phyloP scores from a whole-genome alignment of 2,113 vertebrate species.

The Vanacampus margaritifer region DNA sequence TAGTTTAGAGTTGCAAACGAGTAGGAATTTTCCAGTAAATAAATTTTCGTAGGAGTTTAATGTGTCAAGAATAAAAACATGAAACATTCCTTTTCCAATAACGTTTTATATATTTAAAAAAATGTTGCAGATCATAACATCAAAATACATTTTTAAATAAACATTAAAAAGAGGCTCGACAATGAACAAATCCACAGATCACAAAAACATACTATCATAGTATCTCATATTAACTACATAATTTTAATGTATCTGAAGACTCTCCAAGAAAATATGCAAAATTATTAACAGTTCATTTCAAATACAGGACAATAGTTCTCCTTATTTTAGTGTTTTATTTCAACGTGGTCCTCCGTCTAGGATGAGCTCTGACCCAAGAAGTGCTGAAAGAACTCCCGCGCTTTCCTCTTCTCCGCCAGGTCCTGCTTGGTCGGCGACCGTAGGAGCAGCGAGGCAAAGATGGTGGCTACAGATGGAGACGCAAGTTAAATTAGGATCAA shows the following conservation, averaged over 20 bases:
- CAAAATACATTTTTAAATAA: constrained; percentile 71
- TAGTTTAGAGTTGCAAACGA: neutral
- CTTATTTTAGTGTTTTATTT: constrained; percentile 49
- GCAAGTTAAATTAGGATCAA: neutral
- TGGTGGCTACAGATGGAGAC: constrained; percentile 71
- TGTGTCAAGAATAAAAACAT: constrained; percentile 5
- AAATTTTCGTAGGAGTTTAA: neutral
- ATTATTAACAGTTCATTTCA: constrained; percentile 48
- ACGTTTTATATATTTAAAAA: constrained; percentile 54
- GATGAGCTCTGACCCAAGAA: constrained; percentile 72
- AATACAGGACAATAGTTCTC: constrained; percentile 59
- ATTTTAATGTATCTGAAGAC: constrained; percentile 43
- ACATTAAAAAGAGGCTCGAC: constrained; percentile 53
- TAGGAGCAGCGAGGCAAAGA: constrained; percentile 86
- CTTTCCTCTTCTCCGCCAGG: constrained; percentile 80
- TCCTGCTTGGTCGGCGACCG: constrained; percentile 76
- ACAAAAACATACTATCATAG: neutral
- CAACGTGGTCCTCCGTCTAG: constrained; percentile 39
- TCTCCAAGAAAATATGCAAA: constrained; percentile 37
- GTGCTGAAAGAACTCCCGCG: constrained; percentile 86
- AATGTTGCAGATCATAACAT: constrained; percentile 47
- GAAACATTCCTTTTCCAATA: constrained; percentile 18
- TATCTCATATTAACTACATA: constrained; percentile 27
- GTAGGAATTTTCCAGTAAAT: neutral
- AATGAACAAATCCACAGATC: constrained; percentile 44